These are phyloP conservation scores for Sebastes vulpes DNA, from an alignment of 2,797 vertebrate species.

Conservation along the genomic window DNA sequence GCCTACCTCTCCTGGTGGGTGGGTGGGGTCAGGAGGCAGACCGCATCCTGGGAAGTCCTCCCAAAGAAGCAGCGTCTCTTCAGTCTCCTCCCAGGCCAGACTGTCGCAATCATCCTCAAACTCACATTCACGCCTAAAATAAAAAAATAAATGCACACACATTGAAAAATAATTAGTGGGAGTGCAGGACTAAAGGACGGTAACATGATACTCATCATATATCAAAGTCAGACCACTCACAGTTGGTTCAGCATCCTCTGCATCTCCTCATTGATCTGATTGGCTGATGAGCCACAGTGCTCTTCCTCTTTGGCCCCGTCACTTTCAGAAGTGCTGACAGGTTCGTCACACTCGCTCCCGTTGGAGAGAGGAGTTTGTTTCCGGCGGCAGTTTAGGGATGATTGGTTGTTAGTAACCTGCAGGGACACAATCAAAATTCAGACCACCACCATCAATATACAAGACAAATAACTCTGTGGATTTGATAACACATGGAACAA, in stretches of 20 bases:
- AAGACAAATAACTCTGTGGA: neutral
- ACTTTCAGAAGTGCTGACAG: conserved; percentile 91
- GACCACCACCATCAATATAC: neutral
- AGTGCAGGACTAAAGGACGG: neutral
- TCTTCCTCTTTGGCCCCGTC: conserved; percentile 90
- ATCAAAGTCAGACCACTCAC: conserved; percentile 82
- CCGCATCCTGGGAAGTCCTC: conserved; percentile 97
- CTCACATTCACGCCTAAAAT: conserved; percentile 92
- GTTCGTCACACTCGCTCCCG: conserved; percentile 91
- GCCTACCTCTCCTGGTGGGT: conserved; percentile 90
- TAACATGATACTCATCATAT: neutral
- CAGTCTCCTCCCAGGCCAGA: conserved; percentile 97
- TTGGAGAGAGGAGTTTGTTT: conserved; percentile 86
- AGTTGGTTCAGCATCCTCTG: conserved; percentile 98
- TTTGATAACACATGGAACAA: neutral
- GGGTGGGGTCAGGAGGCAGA: conserved; percentile 88
- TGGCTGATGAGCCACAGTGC: conserved; percentile 91
- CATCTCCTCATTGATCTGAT: conserved; percentile 99
- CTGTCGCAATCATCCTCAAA: conserved; percentile 99
- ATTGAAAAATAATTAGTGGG: neutral
- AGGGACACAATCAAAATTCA: conserved; percentile 50
- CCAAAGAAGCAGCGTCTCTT: conserved; percentile 97
- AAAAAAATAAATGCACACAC: neutral
- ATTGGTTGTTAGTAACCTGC: conserved; percentile 91
- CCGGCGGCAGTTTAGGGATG: conserved; percentile 89